Evolutionary conservation across 2,113 vertebrate genomes (phyloP), one percentile per base, ranked within the genome.

Genomic region (Nerophis ophidion): DNA sequence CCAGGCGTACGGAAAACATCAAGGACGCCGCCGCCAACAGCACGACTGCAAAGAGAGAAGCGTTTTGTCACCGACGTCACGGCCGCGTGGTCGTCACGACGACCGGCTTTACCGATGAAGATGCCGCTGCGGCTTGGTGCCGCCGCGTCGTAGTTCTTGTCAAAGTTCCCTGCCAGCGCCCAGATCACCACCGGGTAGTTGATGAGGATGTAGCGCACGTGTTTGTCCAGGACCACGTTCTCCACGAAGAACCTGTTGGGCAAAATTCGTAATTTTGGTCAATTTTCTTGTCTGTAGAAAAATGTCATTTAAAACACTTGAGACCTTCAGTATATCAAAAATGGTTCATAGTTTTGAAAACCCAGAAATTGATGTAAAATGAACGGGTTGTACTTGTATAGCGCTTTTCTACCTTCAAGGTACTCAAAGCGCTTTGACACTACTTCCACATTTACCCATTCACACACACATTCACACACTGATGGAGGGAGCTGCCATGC

Each of bases 131-230:
- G 62, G 44, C 8, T 68, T 7, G 70, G 75, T n/a, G 74, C 73
- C 17, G 52, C 3, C 2, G 71, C 45, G 2, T 81, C 16, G n/a
- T 45, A 87, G 62, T 87, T 83, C 57, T 87, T 85, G 64, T 74
- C 66, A 48, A 85, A 12, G 63, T 85, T 85, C 61, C 85, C 85
- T 50, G 59, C 19, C 46, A 87, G 7, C 0, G 80, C 83, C 79
- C 77, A 87, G 61, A 87, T 87, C 36, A 85, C 72, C 17, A 84
- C 77, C 1, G 72, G 72, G 54, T 87, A 87, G 48, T 26, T 38
- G 52, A 80, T 58, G 42, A 72, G 64, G 59, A 84, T 17, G 63
- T 87, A 85, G 26, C 81, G 60, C 54, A 84, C 35, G 4, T 85
- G 63, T 63, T 80, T 78, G 58, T 87, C 80, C 1, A 87, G 74